phyloP scores from a whole-genome alignment of 2,113 vertebrate species.

The Trematocara zebra region DNA sequence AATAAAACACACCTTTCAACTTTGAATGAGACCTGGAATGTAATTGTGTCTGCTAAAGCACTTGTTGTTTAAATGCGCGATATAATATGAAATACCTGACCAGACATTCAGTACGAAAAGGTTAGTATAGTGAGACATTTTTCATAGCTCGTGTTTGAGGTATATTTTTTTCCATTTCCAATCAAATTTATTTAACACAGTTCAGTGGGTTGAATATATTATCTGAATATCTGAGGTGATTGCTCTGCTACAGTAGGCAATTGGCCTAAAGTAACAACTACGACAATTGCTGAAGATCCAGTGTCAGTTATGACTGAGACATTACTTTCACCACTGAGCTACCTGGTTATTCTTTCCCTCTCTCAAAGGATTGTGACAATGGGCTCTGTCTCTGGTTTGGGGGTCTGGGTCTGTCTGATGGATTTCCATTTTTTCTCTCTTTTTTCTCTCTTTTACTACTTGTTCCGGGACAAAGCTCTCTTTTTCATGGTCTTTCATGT shows the following conservation, averaged over 20 bases:
- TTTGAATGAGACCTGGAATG: not conserved
- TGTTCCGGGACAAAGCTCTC: not conserved
- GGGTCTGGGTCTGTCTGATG: not conserved
- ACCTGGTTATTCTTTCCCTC: not conserved
- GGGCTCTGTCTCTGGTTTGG: not conserved
- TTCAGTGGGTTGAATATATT: not conserved
- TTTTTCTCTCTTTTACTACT: not conserved
- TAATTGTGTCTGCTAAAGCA: not conserved
- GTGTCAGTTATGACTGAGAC: not conserved
- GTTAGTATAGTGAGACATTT: not conserved
- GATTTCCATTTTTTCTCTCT: not conserved
- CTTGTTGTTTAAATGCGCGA: fast-evolving
- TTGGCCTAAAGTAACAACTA: not conserved
- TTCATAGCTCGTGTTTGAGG: not conserved
- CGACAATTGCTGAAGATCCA: not conserved
- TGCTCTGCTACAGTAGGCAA: not conserved
- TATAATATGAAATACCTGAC: not conserved
- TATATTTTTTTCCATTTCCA: not conserved
- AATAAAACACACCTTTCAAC: not conserved
- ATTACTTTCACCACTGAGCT: not conserved
- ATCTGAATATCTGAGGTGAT: not conserved
- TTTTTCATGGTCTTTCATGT: not conserved
- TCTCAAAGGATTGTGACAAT: not conserved
- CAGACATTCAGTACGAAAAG: not conserved
- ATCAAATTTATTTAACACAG: not conserved